A percentile compares a stretch with the other conserved stretches of the same genome.
Conservation (phyloP, 2,888 invertebrate species). For the Branchipolynoe longqiensis region DNA sequence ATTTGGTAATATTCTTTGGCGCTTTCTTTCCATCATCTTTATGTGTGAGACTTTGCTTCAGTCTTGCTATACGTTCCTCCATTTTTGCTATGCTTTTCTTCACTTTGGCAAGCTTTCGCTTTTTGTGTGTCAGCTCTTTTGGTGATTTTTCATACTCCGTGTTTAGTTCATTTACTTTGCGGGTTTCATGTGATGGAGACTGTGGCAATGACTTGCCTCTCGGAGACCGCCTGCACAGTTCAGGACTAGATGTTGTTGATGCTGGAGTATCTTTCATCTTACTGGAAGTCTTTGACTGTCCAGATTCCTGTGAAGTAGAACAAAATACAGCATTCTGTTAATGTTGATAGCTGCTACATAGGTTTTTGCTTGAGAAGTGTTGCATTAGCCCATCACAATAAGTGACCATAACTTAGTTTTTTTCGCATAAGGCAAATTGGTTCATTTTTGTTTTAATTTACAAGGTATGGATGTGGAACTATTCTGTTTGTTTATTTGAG, state of each 20-base stretch:
- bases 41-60: not conserved
- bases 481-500: too few species aligned
- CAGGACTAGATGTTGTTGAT: not conserved
- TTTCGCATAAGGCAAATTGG: too few species aligned
- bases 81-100: not conserved
- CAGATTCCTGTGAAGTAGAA: not conserved
- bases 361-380: not conserved
- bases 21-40: not conserved
- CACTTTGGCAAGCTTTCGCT: not conserved
- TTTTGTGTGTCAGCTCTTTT: not conserved
- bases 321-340: not conserved
- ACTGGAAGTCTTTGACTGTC: not conserved
- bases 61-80: slow-evolving; percentile 4
- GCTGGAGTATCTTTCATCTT: not conserved
- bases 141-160: not conserved
- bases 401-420: not conserved
- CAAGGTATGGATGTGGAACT: too few species aligned
- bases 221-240: not conserved
- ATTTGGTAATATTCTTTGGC: too few species aligned
- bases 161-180: not conserved
- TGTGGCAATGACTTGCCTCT: not conserved
- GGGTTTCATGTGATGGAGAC: not conserved
- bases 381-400: not conserved
- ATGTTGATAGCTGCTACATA: not conserved
- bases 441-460: too few species aligned